Evolutionary conservation across 2,113 vertebrate species (phyloP), one percentile per base, ranked within the genome.

Genomic region (Cololabis saira): DNA sequence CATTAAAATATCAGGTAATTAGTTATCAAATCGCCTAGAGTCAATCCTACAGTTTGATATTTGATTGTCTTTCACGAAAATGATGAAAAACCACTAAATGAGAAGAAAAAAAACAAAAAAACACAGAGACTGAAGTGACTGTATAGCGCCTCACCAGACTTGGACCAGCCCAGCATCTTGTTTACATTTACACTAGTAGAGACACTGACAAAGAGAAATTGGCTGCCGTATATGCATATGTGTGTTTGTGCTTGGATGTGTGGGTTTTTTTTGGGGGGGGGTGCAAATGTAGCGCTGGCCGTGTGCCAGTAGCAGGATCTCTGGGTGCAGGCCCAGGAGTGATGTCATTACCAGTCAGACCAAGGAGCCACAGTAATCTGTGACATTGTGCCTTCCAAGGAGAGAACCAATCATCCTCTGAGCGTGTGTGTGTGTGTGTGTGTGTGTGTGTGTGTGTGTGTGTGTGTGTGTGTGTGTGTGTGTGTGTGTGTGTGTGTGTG

Each of bases 341-440:
- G 83, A 89, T 82, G 83, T 89, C 54, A 86, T 81, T 69, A 66
- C 79, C 82, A 87, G 69, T 33, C 82, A 74, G 74, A 66, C 64
- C 79, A 47, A 64, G 73, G 75, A 89, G 82, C 78, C 37, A 19
- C 74, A 68, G 19, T 68, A 61, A 74, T 83, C 72, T 71, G 64
- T 78, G 72, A 74, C 79, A 78, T 54, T 76, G 75, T 56, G 70
- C 62, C 65, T 78, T 82, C 17, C 64, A 73, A 66, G 16, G 59
- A 76, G 56, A 64, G 37, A 76, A 24, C 24, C 53, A 40, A 54
- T 48, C 61, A 62, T 6, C 27, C 33, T 33, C 7, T 63, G 17
- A 67, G 30, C 3, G 30, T 30, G 4, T 30, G 30, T 30, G 18
- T 60, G 27, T 65, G 43, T 67, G 16, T 60, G 50, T 58, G 13